Conservation (phyloP, 2,797 vertebrate genomes). For the Falco peregrinus region DNA sequence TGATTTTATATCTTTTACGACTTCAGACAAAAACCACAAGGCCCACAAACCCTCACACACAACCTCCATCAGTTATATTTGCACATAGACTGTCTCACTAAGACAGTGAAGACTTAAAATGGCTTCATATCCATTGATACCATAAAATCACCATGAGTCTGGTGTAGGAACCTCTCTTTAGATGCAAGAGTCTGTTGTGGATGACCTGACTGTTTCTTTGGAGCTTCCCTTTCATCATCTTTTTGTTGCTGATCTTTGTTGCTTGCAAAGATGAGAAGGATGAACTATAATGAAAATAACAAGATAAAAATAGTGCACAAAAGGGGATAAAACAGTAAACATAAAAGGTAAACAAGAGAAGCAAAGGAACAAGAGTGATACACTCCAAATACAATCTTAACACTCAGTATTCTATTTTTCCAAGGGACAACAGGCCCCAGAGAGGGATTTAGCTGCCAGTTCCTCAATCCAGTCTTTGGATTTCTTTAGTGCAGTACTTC, state of each 20-base stretch:
- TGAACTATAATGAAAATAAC: background rate
- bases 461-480: background rate
- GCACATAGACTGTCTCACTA: background rate
- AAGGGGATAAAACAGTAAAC: background rate
- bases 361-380: background rate
- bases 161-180: background rate
- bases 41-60: background rate
- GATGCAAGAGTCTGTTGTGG: background rate
- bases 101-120: background rate
- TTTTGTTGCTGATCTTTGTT: background rate
- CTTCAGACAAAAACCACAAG: background rate
- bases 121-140: background rate
- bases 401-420: background rate
- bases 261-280: background rate
- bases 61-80: background rate
- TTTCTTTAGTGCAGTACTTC: background rate
- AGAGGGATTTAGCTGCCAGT: background rate
- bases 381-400: background rate
- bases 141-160: background rate
- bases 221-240: background rate
- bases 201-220: background rate
- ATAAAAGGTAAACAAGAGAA: background rate
- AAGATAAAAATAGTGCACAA: background rate
- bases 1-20: background rate
- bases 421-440: background rate